Evolutionary conservation across 2,888 invertebrate genomes (phyloP).

Genomic region (Epistrophe grossulariae): DNA sequence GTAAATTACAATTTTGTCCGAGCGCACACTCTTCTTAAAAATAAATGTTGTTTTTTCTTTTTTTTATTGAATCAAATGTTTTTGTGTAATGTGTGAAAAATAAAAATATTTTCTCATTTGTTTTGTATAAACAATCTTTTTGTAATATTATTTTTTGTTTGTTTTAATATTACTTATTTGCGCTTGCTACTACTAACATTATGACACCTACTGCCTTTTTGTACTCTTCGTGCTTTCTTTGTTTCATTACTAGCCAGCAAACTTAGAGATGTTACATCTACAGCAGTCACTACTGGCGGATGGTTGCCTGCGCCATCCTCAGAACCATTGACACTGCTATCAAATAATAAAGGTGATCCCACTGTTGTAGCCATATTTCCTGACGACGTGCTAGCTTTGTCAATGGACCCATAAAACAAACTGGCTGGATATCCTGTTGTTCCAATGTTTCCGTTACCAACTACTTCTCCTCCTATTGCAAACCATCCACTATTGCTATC

Average conservation of each 20-base stretch:
- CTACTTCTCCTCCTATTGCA: constrained; percentile 35
- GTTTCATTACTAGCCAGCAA: constrained; percentile 79
- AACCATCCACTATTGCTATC: constrained; percentile 52
- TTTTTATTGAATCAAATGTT: constrained; percentile 44
- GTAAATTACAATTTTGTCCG: constrained; percentile 35
- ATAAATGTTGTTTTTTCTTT: constrained; percentile 32
- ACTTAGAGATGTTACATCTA: constrained; percentile 77
- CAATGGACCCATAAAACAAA: constrained; percentile 62
- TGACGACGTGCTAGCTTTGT: constrained; percentile 52
- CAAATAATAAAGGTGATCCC: constrained; percentile 18
- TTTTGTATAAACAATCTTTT: constrained; percentile 57
- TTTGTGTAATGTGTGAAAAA: constrained; percentile 51
- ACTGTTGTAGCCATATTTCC: constrained; percentile 1
- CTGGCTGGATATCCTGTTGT: constrained; percentile 57
- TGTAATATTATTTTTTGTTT: constrained; percentile 27
- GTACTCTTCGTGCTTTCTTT: constrained; percentile 84
- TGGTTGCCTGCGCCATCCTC: constrained; percentile 47
- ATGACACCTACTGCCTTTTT: constrained; percentile 83
- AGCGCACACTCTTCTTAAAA: constrained; percentile 40
- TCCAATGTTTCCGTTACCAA: constrained; percentile 5
- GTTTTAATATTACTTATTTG: constrained; percentile 76
- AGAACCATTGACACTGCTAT: constrained; percentile 18
- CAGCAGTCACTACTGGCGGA: constrained; percentile 53
- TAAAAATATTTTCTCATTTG: constrained; percentile 34
- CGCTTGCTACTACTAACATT: constrained; percentile 82